Evolutionary conservation across 2,888 invertebrate species (phyloP), one percentile per base, ranked within the genome.

Genomic region (Dermolepida albohirtum): DNA sequence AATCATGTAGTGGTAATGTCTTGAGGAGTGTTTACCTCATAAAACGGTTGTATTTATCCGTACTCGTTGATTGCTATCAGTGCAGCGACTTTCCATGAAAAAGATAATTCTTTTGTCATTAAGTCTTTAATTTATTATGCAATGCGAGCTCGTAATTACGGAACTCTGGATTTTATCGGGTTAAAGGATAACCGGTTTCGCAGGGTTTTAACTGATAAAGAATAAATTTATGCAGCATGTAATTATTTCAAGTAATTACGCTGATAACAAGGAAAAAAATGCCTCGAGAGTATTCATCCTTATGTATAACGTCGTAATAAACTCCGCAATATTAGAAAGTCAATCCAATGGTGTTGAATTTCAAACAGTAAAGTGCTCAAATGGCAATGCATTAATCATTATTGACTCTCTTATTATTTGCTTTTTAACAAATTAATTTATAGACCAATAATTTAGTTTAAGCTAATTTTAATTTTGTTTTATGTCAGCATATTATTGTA

Each of bases 61-160:
- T 34, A 8, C 2, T 16, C 12, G 47, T 47, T 62, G 59, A 62
- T 62, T 34, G 49, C 49, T 47, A 62, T 62, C 59, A 49, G 34
- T 47, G 39, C 5, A 34, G 59, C 59, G 34, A 62, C 47, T 34
- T 62, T 47, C 59, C 59, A 22, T 34, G 47, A 22, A 62, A 47
- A 14, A 59, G 66, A 64, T 67, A 67, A 64, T 64, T 67, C 68
- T 64, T 54, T 62, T 64, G 64, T 64, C 68, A 64, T 68, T 68
- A 68, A 64, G 64, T 55, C 52, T 29, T 39, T 64, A 68, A 68
- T 68, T 68, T 68, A 68, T 68, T 54, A 47, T 55, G 43, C 54
- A 41, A 17, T 16, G 55, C 47, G 43, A 54, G 52, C 39, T 43
- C 64, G 64, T 68, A 68, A 68, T 68, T 68, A 68, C 64, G 57